Conservation (phyloP, 2,888 invertebrate genomes). For the Gymnoscelis rufifasciata region DNA sequence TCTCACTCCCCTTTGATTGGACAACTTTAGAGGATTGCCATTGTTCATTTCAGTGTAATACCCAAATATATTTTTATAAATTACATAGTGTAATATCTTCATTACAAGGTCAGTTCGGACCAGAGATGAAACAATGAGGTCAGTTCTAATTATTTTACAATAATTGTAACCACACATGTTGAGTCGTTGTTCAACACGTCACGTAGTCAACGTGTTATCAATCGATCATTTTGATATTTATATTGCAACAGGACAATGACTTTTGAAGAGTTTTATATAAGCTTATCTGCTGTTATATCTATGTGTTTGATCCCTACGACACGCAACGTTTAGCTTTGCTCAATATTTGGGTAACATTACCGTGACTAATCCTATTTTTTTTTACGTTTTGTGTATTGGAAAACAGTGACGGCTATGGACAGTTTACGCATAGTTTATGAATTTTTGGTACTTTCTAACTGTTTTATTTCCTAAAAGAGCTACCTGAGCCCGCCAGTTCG, state of each 20-base stretch:
- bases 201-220: slow-evolving; percentile 39
- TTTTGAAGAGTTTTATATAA: slow-evolving; percentile 38
- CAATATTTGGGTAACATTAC: slow-evolving; percentile 5
- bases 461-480: too few species aligned
- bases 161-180: slow-evolving; percentile 10
- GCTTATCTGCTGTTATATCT: slow-evolving; percentile 24
- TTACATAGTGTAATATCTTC: not conserved
- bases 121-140: slow-evolving; percentile 1
- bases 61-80: not conserved
- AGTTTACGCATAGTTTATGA: too few species aligned
- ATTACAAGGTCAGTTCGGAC: not conserved
- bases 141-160: slow-evolving; percentile 2
- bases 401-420: too few species aligned
- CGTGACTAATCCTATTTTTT: slow-evolving; percentile 7
- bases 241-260: slow-evolving; percentile 49
- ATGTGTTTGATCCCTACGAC: slow-evolving; percentile 9
- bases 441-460: too few species aligned
- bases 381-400: too few species aligned
- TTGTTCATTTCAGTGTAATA: slow-evolving; percentile 4
- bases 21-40: slow-evolving; percentile 12
- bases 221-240: slow-evolving; percentile 44
- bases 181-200: slow-evolving; percentile 35
- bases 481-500: too few species aligned
- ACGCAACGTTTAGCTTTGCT: slow-evolving; percentile 10
- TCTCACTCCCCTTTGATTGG: slow-evolving; percentile 24